phyloP scores from a whole-genome alignment of 2,888 invertebrate species.

The Drosophila nr. perissopoda region DNA sequence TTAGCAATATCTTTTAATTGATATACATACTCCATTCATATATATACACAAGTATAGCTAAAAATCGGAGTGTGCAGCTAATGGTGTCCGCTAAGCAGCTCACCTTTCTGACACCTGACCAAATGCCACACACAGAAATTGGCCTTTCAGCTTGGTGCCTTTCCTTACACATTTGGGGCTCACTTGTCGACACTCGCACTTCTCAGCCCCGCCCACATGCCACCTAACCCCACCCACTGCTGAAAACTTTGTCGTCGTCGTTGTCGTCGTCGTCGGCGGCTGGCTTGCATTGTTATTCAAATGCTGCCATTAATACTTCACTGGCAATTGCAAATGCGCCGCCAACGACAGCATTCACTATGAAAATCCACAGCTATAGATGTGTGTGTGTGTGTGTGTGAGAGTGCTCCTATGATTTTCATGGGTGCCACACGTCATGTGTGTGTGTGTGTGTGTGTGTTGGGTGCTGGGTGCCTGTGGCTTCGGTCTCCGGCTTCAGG shows the following conservation, averaged over 20 bases:
- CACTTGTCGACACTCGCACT: slow-evolving; percentile 38
- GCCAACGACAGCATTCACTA: slow-evolving; percentile 22
- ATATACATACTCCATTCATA: background rate
- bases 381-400: background rate
- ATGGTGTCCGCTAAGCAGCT: slow-evolving; percentile 13
- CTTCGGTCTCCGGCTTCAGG: slow-evolving; percentile 20
- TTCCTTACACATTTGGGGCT: slow-evolving; percentile 21
- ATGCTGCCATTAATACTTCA: slow-evolving; percentile 78
- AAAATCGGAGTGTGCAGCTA: slow-evolving; percentile 6
- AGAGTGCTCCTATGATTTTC: slow-evolving; percentile 18
- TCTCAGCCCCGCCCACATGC: background rate
- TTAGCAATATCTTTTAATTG: background rate
- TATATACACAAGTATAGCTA: background rate
- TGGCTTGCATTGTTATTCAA: slow-evolving; percentile 72
- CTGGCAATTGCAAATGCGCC: slow-evolving; percentile 69
- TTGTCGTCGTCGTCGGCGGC: slow-evolving; percentile 27
- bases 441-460: slow-evolving; percentile 16
- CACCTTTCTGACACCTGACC: slow-evolving; percentile 41
- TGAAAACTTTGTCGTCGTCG: slow-evolving; percentile 37
- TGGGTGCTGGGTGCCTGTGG: slow-evolving; percentile 16
- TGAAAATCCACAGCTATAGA: slow-evolving; percentile 10
- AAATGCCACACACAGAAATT: slow-evolving; percentile 54
- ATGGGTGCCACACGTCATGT: slow-evolving; percentile 26
- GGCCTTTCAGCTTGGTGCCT: slow-evolving; percentile 27
- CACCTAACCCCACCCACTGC: background rate